Evolutionary conservation across 2,797 vertebrate species (phyloP).

Genomic region (Sebastes oblongus): DNA sequence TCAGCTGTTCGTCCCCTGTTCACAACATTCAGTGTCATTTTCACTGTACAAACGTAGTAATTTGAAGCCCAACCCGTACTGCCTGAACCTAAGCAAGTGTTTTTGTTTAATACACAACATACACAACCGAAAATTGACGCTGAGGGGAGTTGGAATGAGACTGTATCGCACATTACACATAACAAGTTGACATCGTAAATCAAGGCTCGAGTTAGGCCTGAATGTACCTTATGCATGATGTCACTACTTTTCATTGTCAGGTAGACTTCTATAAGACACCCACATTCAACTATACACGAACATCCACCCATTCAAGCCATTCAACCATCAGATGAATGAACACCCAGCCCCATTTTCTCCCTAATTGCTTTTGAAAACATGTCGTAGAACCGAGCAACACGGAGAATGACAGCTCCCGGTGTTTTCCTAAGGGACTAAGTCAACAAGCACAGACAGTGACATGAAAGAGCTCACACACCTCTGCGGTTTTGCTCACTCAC

Average conservation of each 20-base stretch:
- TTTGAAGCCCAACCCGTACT: too few species aligned
- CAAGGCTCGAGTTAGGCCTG: neutral
- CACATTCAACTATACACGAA: neutral
- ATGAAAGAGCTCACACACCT: conserved; percentile 76
- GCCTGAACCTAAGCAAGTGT: too few species aligned
- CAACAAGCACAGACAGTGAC: conserved; percentile 76
- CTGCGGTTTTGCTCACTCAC: conserved; percentile 77
- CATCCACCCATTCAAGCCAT: conserved; percentile 40
- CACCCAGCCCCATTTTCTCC: conserved; percentile 66
- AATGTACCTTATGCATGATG: neutral
- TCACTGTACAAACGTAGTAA: too few species aligned
- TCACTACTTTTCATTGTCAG: conserved; percentile 24
- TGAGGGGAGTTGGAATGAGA: too few species aligned
- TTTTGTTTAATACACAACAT: too few species aligned
- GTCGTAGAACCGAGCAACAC: conserved; percentile 72
- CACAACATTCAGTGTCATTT: too few species aligned
- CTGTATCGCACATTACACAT: neutral
- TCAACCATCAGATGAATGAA: conserved; percentile 65
- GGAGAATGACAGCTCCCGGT: conserved; percentile 67
- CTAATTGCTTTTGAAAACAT: conserved; percentile 80
- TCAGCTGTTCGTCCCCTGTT: too few species aligned
- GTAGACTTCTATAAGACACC: conserved; percentile 14
- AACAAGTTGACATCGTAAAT: neutral
- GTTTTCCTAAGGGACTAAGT: conserved; percentile 76
- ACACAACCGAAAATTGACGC: too few species aligned